phyloP scores from a whole-genome alignment of 2,888 invertebrate species.

The Pristionchus fissidentatus region DNA sequence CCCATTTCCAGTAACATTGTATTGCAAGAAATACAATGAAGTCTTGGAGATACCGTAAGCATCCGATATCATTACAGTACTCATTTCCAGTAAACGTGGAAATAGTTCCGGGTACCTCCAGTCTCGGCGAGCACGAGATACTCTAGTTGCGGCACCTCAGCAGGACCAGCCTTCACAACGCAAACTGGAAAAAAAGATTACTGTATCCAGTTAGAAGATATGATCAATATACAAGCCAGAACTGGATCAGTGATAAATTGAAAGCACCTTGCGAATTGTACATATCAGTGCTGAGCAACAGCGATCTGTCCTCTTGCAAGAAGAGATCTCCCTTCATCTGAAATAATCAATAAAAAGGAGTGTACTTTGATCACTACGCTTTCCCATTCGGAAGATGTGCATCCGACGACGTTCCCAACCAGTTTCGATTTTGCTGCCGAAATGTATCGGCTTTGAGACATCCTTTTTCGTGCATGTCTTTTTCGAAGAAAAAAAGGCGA shows the following conservation, averaged over 20 bases:
- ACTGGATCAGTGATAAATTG: background rate
- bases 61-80: no score
- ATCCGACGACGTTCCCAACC: background rate
- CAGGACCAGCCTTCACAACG: constrained; percentile 67
- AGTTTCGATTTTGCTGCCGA: no score
- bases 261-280: constrained; percentile 61
- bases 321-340: constrained; percentile 65
- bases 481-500: no score
- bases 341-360: background rate
- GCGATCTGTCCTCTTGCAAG: constrained; percentile 53
- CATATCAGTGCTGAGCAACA: constrained; percentile 59
- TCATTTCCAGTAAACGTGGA: no score
- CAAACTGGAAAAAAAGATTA: constrained; percentile 59
- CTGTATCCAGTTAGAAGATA: background rate
- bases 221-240: background rate
- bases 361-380: background rate
- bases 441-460: no score
- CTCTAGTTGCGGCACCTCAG: constrained; percentile 65
- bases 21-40: no score
- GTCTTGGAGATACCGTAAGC: no score
- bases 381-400: background rate
- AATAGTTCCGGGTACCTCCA: background rate
- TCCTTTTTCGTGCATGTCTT: no score
- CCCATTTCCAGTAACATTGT: no score
- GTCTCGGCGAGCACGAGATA: constrained; percentile 67